Evolutionary conservation across 2,797 vertebrate species (phyloP).

Genomic region (Dromococcyx pavoninus): DNA sequence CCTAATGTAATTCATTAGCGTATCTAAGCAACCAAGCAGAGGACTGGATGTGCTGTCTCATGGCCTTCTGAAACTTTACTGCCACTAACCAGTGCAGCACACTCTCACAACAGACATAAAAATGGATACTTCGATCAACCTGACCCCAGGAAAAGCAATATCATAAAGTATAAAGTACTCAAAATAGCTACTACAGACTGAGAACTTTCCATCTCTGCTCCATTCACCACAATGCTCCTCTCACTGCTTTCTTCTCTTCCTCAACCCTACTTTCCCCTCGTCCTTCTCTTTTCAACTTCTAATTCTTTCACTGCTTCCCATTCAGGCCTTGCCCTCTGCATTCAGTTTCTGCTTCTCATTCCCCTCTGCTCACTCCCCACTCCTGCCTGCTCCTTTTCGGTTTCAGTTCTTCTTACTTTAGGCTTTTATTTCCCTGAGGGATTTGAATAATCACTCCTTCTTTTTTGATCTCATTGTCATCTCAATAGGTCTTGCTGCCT

Average conservation of each 20-base stretch:
- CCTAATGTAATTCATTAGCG: slow-evolving; percentile 21
- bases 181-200: not conserved
- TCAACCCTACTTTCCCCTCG: slow-evolving; percentile 51
- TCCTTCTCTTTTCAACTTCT: slow-evolving; percentile 58
- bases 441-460: slow-evolving; percentile 69
- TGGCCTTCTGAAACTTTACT: slow-evolving; percentile 51
- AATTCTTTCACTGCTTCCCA: slow-evolving; percentile 61
- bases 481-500: slow-evolving; percentile 64
- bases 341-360: slow-evolving; percentile 67
- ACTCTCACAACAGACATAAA: not conserved
- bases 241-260: slow-evolving; percentile 32
- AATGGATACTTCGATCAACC: not conserved
- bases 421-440: slow-evolving; percentile 59
- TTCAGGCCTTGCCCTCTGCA: slow-evolving; percentile 63
- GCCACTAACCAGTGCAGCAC: not conserved
- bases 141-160: not conserved
- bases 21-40: slow-evolving; percentile 40
- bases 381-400: slow-evolving; percentile 53
- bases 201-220: not conserved
- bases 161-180: not conserved
- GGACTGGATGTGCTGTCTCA: slow-evolving; percentile 17
- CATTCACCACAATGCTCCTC: slow-evolving; percentile 26
- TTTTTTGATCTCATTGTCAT: slow-evolving; percentile 66
- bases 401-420: slow-evolving; percentile 60
- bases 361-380: slow-evolving; percentile 50